phyloP scores from a whole-genome alignment of 2,797 vertebrate species.

The Paratrypauchen microcephalus region DNA sequence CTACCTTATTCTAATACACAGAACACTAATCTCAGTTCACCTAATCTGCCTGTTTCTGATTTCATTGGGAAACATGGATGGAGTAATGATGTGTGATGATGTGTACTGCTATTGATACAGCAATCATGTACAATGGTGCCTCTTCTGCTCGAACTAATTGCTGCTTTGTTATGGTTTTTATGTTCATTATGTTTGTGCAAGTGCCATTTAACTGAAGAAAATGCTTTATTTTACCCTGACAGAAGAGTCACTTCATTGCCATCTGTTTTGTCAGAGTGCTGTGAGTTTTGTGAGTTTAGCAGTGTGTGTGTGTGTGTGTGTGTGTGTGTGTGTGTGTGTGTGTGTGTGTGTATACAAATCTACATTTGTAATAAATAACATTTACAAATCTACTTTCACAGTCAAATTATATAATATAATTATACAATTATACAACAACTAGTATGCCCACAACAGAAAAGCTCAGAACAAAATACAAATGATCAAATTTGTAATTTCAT shows the following conservation, averaged over 20 bases:
- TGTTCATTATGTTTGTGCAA: neutral
- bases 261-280: neutral
- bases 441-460: too few relatives aligned
- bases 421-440: too few relatives aligned
- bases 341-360: neutral
- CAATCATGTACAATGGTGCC: slow-evolving; percentile 28
- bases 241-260: neutral
- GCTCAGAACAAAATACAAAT: too few relatives aligned
- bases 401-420: too few relatives aligned
- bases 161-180: neutral
- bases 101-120: slow-evolving; percentile 45
- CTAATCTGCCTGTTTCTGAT: slow-evolving; percentile 39
- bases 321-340: neutral
- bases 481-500: too few relatives aligned
- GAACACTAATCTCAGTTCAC: slow-evolving; percentile 28
- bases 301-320: neutral
- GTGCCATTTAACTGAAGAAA: slow-evolving; percentile 1
- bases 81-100: slow-evolving; percentile 26
- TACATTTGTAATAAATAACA: too few relatives aligned
- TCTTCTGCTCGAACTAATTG: neutral
- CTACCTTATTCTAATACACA: slow-evolving; percentile 4
- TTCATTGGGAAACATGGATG: slow-evolving; percentile 15
- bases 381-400: neutral
- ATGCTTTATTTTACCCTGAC: neutral
- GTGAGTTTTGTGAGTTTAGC: neutral